Base-by-base conservation (phyloP, 2,113 vertebrate species). In the Datnioides undecimradiatus region DNA sequence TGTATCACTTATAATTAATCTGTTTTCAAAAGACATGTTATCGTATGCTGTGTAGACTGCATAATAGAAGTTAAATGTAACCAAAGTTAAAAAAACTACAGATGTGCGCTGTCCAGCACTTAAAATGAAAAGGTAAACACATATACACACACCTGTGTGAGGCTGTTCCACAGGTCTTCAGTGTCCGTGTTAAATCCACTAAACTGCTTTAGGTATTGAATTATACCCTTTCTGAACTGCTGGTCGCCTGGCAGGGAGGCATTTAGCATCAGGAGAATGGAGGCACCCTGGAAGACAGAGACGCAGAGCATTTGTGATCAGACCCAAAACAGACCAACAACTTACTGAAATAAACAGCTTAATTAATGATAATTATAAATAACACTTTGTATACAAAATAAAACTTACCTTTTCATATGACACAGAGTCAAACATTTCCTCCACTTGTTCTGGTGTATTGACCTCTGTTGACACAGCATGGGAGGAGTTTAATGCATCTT, bases 341-440 rank as follows among this genome's bases (percentile, higher is more conserved):
- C 25, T 51, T 5, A 8, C 8, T 36, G 1, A 57, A 38, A 60
- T 31, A 41, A 60, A 73, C 27, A 51, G n/a, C 8, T 34, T 4
- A 52, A 38, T 65, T 14, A 16, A 8, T 45, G 2, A 49, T 7
- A 45, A 2, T 23, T 49, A 49, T 8, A 25, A 58, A 1, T 23
- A 2, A 36, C 19, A 40, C 38, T 29, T 52, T 19, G 5, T 8
- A 33, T 23, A 6, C 9, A 54, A 66, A 13, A 25, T 16, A 52
- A 55, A 78, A 57, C 2, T 40, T 93, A 99, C 98, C 97, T 99
- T 99, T 84, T 96, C 94, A 81, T 99, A 99, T 31, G 97, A 97
- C 86, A 99, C 94, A 0, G 93, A 93, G 94, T 99, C 97, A 94
- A 99, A 99, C 96, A 99, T 99, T 93, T 98, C 97, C 71, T 95